A percentile compares a stretch with the other conserved stretches of the same genome.
phyloP scores from a whole-genome alignment of 2,113 vertebrate species.

The Phylloscopus trochilus region DNA sequence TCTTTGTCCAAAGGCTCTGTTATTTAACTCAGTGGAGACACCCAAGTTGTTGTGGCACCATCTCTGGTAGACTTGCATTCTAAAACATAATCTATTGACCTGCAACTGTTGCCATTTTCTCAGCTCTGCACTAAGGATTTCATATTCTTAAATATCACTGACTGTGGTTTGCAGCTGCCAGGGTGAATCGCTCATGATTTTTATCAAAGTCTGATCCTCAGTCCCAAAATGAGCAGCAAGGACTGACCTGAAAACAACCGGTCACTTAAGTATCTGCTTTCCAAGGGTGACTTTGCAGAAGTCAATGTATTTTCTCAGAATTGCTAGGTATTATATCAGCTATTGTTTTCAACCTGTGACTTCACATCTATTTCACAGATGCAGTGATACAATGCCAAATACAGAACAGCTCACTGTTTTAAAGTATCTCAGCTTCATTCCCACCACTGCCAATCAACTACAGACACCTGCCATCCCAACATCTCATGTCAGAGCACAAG shows the following conservation, averaged over 20 bases:
- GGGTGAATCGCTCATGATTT: neutral
- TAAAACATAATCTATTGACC: neutral
- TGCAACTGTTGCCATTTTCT: neutral
- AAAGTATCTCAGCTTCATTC: neutral
- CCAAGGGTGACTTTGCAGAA: neutral
- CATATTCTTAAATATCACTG: neutral
- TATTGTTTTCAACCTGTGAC: neutral
- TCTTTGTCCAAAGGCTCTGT: neutral
- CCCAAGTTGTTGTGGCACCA: neutral
- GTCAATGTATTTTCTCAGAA: neutral
- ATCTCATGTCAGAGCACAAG: neutral
- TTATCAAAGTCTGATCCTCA: neutral
- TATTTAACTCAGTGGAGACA: neutral
- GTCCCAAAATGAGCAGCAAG: neutral
- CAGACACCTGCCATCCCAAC: neutral
- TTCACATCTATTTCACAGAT: neutral
- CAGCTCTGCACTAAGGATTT: neutral
- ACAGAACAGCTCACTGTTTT: neutral
- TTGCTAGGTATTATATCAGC: neutral
- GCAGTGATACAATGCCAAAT: fast-evolving
- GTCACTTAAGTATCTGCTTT: neutral
- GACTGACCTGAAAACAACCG: fast-evolving
- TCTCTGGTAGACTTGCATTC: neutral
- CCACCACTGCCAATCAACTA: fast-evolving
- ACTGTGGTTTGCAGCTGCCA: neutral